Evolutionary conservation across 1,140 invertebrate genomes (phyloP).

Genomic region (Sipha flava): DNA sequence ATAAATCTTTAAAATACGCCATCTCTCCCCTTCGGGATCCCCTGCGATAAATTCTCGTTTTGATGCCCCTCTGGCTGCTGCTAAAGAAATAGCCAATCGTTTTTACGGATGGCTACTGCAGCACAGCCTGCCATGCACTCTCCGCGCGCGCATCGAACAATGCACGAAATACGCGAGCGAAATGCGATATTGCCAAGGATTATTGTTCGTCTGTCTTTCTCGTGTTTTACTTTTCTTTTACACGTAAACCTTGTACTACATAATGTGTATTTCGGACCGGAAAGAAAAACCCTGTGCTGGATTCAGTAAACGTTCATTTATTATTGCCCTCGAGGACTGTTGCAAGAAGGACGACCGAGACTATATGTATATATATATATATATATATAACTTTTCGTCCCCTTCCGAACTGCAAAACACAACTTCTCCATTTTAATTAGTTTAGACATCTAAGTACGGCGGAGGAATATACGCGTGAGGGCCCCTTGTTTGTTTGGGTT

Average conservation of each 20-base stretch:
- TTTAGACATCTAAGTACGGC: neutral
- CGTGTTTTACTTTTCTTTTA: neutral
- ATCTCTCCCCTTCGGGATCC: slow-evolving; percentile 22
- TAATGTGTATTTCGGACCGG: neutral
- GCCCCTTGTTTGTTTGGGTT: neutral
- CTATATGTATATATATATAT: neutral
- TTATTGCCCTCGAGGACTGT: neutral
- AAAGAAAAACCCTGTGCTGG: neutral
- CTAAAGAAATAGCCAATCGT: slow-evolving; percentile 30
- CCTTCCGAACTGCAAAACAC: neutral
- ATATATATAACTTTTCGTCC: neutral
- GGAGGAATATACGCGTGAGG: neutral
- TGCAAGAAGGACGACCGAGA: neutral
- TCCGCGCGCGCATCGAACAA: neutral
- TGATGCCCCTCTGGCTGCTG: slow-evolving; percentile 3
- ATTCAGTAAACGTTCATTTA: slow-evolving; percentile 11
- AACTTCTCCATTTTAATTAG: slow-evolving; percentile 33
- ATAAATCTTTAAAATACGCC: slow-evolving; percentile 33
- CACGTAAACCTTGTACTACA: too few species aligned
- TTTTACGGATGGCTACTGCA: slow-evolving; percentile 16
- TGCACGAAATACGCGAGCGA: neutral
- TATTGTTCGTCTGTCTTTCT: neutral
- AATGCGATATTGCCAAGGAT: neutral
- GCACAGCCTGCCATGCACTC: neutral
- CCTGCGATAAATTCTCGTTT: slow-evolving; percentile 24